Evolutionary conservation across 1,140 invertebrate genomes (phyloP).

Genomic region (Pseudoatta argentina): DNA sequence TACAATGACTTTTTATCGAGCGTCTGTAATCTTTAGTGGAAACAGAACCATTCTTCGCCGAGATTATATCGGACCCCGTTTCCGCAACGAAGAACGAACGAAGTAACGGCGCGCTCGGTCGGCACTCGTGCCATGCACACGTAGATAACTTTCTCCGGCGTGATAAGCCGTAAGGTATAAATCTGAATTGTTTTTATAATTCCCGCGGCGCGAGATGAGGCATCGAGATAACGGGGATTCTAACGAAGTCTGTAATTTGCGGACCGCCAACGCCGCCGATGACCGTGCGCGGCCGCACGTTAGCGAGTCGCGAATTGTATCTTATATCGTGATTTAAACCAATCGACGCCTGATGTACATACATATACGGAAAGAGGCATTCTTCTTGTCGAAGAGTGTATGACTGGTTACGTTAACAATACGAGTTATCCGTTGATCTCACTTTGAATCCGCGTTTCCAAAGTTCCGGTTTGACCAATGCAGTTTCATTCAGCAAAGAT

Average conservation of each 20-base stretch:
- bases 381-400: constrained; percentile 15
- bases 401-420: constrained; percentile 52
- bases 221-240: constrained; percentile 80
- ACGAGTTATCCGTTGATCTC: constrained; percentile 14
- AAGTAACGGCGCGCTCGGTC: constrained; percentile 49
- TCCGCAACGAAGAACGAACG: constrained; percentile 41
- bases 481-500: background rate
- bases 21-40: constrained; percentile 71
- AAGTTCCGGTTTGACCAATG: background rate
- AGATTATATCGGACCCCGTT: constrained; percentile 72
- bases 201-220: constrained; percentile 76
- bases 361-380: constrained; percentile 55
- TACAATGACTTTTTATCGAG: constrained; percentile 74
- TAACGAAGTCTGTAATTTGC: constrained; percentile 82
- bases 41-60: constrained; percentile 72
- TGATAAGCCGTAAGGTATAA: constrained; percentile 81
- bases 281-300: constrained; percentile 57
- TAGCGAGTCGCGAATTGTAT: constrained; percentile 58
- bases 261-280: constrained; percentile 67
- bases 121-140: constrained; percentile 63
- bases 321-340: constrained; percentile 73
- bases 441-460: background rate
- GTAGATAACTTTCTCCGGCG: constrained; percentile 79
- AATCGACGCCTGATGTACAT: constrained; percentile 71
- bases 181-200: constrained; percentile 82